A percentile compares a stretch with the other conserved stretches of the same genome.
Conservation (phyloP, 2,888 invertebrate species). For the Pristionchus japonicus region DNA sequence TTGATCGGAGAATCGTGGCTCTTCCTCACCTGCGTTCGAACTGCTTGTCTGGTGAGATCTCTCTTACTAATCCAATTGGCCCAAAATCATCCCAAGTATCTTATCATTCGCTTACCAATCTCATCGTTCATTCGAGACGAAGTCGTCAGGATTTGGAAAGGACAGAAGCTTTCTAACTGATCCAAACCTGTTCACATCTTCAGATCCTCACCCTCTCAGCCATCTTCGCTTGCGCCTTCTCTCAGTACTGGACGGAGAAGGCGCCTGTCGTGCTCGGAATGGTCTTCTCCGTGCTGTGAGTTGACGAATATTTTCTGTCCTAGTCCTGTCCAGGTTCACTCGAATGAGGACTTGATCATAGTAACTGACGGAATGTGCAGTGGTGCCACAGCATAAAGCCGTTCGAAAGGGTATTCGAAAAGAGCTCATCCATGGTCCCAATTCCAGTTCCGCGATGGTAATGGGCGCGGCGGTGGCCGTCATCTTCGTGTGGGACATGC, state of each 20-base stretch:
- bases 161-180: neutral
- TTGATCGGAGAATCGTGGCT: constrained; percentile 19
- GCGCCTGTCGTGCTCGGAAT: constrained; percentile 40
- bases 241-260: constrained; percentile 39
- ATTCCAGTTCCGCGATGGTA: neutral
- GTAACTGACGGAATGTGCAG: too few relatives aligned
- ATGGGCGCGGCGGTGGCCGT: constrained; percentile 26
- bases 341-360: too few relatives aligned
- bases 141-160: too few relatives aligned
- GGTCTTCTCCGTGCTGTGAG: constrained; percentile 38
- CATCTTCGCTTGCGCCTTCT: constrained; percentile 43
- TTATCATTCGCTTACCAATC: too few relatives aligned
- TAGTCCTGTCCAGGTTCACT: too few relatives aligned
- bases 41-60: constrained; percentile 40
- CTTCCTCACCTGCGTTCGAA: constrained; percentile 38
- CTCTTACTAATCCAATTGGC: too few relatives aligned
- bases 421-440: neutral
- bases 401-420: too few relatives aligned
- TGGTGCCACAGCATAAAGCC: too few relatives aligned
- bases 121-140: too few relatives aligned
- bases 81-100: too few relatives aligned
- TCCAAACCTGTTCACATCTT: neutral
- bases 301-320: too few relatives aligned
- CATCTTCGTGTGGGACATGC: constrained; percentile 48
- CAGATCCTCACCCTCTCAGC: constrained; percentile 34